Conservation (phyloP, 2,888 invertebrate genomes). For the Pasiphila rectangulata region DNA sequence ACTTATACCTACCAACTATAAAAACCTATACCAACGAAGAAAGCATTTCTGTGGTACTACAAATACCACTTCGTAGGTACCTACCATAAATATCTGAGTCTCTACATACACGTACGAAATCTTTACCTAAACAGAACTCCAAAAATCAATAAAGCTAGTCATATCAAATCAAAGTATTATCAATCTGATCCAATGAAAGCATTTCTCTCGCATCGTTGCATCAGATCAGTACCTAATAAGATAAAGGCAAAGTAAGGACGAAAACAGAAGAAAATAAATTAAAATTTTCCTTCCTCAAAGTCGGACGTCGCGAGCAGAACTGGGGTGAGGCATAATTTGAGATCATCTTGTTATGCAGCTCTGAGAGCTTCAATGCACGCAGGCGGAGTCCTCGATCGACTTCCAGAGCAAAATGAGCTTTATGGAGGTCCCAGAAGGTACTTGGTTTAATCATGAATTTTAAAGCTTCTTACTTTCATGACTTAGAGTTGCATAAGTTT, state of each 20-base stretch:
- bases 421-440: background rate
- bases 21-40: too few relatives aligned
- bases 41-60: too few relatives aligned
- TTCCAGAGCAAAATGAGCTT: background rate
- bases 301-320: constrained; percentile 37
- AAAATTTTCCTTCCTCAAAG: constrained; percentile 34
- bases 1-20: too few relatives aligned
- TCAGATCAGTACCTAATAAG: constrained; percentile 31
- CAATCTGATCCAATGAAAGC: constrained; percentile 15
- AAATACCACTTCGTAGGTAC: too few relatives aligned
- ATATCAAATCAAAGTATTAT: constrained; percentile 16
- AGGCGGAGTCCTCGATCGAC: background rate
- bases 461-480: too few relatives aligned
- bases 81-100: too few relatives aligned
- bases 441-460: background rate
- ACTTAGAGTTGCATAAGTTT: too few relatives aligned
- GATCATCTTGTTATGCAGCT: constrained; percentile 53
- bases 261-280: constrained; percentile 34
- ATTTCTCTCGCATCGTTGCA: constrained; percentile 24
- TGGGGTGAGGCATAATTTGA: constrained; percentile 44
- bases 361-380: constrained; percentile 40
- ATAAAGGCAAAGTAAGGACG: constrained; percentile 25
- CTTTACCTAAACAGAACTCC: background rate
- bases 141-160: constrained; percentile 2
- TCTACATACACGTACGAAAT: too few relatives aligned